Evolutionary conservation across 2,888 invertebrate genomes (phyloP).

Genomic region (Nycteola revayana): DNA sequence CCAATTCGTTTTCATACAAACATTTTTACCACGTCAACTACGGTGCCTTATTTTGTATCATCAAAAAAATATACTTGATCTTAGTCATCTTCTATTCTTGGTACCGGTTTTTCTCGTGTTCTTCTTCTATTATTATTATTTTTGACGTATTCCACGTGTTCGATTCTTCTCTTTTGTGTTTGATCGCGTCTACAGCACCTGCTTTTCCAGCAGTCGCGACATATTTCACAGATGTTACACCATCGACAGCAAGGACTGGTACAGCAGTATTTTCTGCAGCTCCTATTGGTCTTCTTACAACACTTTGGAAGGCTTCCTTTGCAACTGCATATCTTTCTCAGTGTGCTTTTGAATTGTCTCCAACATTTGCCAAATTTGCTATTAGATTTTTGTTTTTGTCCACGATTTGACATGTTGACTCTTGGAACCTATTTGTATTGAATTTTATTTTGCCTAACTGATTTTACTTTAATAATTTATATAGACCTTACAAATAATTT

Average conservation of each 20-base stretch:
- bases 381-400: conserved; percentile 1
- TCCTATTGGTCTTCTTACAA: conserved; percentile 3
- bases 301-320: conserved; percentile 2
- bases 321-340: conserved; percentile 1
- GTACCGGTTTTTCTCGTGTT: neutral
- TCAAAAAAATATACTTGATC: neutral
- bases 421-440: too few relatives aligned
- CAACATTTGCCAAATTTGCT: conserved; percentile 1
- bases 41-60: too few relatives aligned
- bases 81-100: neutral
- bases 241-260: conserved; percentile 15
- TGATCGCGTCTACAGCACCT: conserved; percentile 5
- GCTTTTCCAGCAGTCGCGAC: conserved; percentile 7
- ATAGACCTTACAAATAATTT: too few relatives aligned
- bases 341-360: neutral
- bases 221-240: conserved; percentile 19
- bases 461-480: too few relatives aligned
- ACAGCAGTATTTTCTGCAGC: conserved; percentile 10
- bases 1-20: too few relatives aligned
- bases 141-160: conserved; percentile 19
- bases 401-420: too few relatives aligned
- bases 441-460: too few relatives aligned
- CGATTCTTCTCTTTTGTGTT: conserved; percentile 4
- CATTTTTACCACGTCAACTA: too few relatives aligned
- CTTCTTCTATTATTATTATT: conserved; percentile 7